Base-by-base conservation (phyloP, 2,113 vertebrate species). In the Bufo gargarizans region DNA sequence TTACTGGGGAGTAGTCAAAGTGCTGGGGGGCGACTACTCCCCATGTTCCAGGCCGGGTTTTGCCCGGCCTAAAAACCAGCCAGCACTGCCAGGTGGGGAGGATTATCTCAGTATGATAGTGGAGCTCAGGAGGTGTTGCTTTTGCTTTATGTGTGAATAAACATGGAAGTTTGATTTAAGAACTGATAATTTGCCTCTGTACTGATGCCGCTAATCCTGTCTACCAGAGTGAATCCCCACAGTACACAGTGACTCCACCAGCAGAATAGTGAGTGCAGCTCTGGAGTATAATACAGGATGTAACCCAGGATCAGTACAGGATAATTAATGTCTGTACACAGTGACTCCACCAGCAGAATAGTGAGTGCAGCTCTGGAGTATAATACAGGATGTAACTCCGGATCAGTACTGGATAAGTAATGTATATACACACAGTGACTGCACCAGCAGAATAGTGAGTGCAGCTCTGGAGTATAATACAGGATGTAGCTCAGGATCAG, bases 341-440 rank as follows among this genome's bases (percentile, higher is more conserved):
- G 22, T 69, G 65, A 69, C 65, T 69, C 1, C 22, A 69, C 65
- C 65, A 69, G 65, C 65, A 69, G 65, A 69, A 69, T 69, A 69
- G 65, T 69, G 65, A 69, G 65, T 33, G 65, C n/a, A 69, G 65
- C 65, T 69, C 65, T 69, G 65, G n/a, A 33, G 65, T 11, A 69
- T 69, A 69, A 69, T 69, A 69, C 65, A 69, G 33, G 33, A 33
- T 33, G 33, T 33, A 33, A 33, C 33, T 33, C 33, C 0, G 33
- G 33, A 33, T 33, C 33, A 33, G 33, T 33, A 33, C 33, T 1
- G 65, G 22, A 69, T 69, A 33, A 67, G 63, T 67, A 67, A 67
- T 67, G 63, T 67, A 67, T n/a, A 20, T 67, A 67, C 63, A n/a
- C n/a, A 67, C 63, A 67, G 63, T 67, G 63, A 67, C 63, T 67